Evolutionary conservation across 2,797 vertebrate species (phyloP).

Genomic region (Rhincodon typus): DNA sequence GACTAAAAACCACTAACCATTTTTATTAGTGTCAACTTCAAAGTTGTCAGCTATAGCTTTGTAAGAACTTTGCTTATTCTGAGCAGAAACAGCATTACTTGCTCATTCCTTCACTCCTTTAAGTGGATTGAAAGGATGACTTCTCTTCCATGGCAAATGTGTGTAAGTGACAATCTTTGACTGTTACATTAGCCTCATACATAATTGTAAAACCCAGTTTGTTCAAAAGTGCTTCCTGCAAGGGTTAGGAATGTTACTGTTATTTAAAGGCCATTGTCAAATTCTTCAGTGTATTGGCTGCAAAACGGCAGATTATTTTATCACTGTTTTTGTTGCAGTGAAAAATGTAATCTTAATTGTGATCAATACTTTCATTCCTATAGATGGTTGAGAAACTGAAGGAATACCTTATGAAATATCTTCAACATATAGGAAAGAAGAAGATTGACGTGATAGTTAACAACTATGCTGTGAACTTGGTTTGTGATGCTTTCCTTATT

Average conservation of each 20-base stretch:
- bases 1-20: background rate
- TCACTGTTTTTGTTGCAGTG: background rate
- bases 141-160: background rate
- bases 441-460: conserved; percentile 79
- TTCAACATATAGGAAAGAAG: conserved; percentile 78
- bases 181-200: too few relatives aligned
- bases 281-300: background rate
- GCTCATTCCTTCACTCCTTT: background rate
- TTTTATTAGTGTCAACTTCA: background rate
- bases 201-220: background rate
- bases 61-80: background rate
- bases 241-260: background rate
- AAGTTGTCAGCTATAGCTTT: background rate
- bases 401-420: conserved; percentile 78
- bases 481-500: conserved; percentile 45
- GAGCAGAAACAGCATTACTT: background rate
- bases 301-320: background rate
- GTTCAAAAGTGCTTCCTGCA: too few relatives aligned
- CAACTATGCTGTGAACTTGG: conserved; percentile 77
- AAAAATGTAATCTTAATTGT: background rate
- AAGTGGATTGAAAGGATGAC: background rate
- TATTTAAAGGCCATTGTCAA: background rate
- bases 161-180: background rate
- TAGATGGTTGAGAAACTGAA: conserved; percentile 84
- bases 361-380: conserved; percentile 41